Evolutionary conservation across 92 coral and sea anemone genomes (phyloP).

Genomic region (Zoanthus sansibaricus): DNA sequence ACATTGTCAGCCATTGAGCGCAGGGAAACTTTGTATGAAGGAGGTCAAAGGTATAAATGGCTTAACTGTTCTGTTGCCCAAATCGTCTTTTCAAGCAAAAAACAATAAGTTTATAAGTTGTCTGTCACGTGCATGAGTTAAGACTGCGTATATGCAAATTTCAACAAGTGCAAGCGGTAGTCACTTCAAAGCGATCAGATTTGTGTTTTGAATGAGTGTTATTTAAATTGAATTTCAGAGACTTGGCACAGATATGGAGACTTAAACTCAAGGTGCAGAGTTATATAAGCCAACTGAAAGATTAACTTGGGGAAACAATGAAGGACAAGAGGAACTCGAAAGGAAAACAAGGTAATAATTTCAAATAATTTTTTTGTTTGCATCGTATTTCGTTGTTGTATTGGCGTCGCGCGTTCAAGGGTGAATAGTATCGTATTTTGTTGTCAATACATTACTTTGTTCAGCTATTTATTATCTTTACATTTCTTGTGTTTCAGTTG

Average conservation of each 20-base stretch:
- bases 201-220: constrained; percentile 21
- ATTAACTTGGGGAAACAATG: not conserved
- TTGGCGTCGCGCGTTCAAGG: not conserved
- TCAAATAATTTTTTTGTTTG: not conserved
- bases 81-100: not conserved
- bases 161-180: not conserved
- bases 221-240: not conserved
- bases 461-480: not conserved
- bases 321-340: constrained; percentile 28
- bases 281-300: not conserved
- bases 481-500: not conserved
- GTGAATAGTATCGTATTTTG: not conserved
- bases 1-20: not conserved
- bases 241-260: not conserved
- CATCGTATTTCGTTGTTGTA: not conserved
- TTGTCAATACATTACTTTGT: not conserved
- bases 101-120: not conserved
- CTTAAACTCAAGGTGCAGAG: not conserved
- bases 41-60: not conserved
- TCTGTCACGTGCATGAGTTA: not conserved
- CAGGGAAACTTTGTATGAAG: not conserved
- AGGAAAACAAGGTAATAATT: constrained; percentile 31
- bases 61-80: not conserved
- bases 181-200: constrained; percentile 16
- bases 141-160: constrained; percentile 11